phyloP scores from a whole-genome alignment of 2,888 invertebrate genomes.

The Tiliacea citrago region DNA sequence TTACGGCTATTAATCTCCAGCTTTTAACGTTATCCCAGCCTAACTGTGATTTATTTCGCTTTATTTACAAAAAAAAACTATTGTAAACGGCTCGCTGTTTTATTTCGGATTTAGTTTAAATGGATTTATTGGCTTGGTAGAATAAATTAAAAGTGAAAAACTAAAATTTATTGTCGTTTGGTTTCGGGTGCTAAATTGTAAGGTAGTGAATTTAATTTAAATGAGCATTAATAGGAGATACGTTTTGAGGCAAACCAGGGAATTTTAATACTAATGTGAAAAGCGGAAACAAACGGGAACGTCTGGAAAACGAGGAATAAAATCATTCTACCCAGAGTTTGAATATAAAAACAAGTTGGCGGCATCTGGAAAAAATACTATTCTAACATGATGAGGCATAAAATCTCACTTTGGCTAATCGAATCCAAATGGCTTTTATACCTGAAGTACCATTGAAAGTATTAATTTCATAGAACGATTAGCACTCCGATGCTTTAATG shows the following conservation, averaged over 20 bases:
- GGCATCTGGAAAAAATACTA: constrained; percentile 43
- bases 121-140: constrained; percentile 19
- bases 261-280: constrained; percentile 31
- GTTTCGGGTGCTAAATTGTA: neutral
- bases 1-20: constrained; percentile 48
- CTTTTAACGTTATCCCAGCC: constrained; percentile 39
- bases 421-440: constrained; percentile 33
- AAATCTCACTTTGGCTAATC: constrained; percentile 46
- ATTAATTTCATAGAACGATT: constrained; percentile 32
- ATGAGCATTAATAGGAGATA: neutral
- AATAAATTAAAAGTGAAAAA: constrained; percentile 32
- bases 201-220: constrained; percentile 8
- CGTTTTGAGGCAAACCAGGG: neutral
- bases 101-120: constrained; percentile 23
- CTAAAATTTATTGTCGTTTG: constrained; percentile 3
- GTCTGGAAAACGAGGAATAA: constrained; percentile 9
- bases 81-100: constrained; percentile 25
- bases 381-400: constrained; percentile 26
- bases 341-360: constrained; percentile 7
- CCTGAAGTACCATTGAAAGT: constrained; percentile 20
- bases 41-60: constrained; percentile 45
- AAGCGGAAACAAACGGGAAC: constrained; percentile 11
- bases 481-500: constrained; percentile 28
- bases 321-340: constrained; percentile 21
- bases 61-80: constrained; percentile 44